These are phyloP conservation scores for Odontomyia ornata DNA, from an alignment of 2,888 invertebrate species.

Conservation along the genomic window DNA sequence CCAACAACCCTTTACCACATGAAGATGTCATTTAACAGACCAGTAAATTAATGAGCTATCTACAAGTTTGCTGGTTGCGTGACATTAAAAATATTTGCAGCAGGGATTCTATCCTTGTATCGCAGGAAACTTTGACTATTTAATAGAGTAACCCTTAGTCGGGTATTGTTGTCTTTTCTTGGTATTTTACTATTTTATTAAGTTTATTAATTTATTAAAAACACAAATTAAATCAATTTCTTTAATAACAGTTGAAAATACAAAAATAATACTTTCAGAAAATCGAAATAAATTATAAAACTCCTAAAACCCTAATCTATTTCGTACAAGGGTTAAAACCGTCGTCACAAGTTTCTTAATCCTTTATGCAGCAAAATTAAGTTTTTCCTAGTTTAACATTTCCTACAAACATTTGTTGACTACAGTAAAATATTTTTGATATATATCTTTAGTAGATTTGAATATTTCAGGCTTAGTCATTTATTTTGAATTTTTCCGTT, in stretches of 20 bases:
- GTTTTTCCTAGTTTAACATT: neutral
- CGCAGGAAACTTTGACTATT: constrained; percentile 21
- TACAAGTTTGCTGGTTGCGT: constrained; percentile 30
- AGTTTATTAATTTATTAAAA: neutral
- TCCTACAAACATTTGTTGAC: neutral
- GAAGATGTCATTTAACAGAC: constrained; percentile 44
- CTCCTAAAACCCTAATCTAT: no score
- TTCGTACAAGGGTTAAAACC: neutral
- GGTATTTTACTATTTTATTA: neutral
- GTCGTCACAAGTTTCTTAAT: neutral
- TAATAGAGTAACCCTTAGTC: no score
- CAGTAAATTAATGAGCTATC: constrained; percentile 38
- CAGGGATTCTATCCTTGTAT: neutral
- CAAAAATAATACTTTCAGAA: no score
- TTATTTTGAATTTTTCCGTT: no score
- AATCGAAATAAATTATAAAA: no score
- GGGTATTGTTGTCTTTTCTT: no score
- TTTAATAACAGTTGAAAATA: no score
- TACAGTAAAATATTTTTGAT: no score
- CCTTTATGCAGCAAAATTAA: neutral
- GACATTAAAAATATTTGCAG: constrained; percentile 43
- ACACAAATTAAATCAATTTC: no score
- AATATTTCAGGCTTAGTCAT: no score
- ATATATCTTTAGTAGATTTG: no score
- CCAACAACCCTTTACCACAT: constrained; percentile 44